Percentiles rank a stretch among this genome's conserved stretches.
phyloP scores from a whole-genome alignment of 1,140 invertebrate genomes.

The Halyomorpha halys region DNA sequence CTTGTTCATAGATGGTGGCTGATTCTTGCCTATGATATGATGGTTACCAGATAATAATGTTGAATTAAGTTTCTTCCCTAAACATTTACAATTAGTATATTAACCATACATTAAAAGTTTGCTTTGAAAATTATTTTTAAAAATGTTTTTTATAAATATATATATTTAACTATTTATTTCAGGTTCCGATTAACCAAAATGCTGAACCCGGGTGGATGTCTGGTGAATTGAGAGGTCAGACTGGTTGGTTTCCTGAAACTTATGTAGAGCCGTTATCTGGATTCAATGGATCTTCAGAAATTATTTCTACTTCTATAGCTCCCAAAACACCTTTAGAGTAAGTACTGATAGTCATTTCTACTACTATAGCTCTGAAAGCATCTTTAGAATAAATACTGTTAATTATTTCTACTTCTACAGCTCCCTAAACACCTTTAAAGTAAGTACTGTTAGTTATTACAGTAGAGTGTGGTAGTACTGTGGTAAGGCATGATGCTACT shows the following conservation, averaged over 20 bases:
- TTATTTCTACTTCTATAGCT: slow-evolving; percentile 4
- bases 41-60: no score
- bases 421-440: slow-evolving; percentile 35
- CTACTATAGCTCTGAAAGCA: no score
- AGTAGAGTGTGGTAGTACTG: no score
- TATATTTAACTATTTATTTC: slow-evolving; percentile 29
- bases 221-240: slow-evolving; percentile 75
- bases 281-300: slow-evolving; percentile 29
- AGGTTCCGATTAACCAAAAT: slow-evolving; percentile 71
- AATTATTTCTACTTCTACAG: slow-evolving; percentile 6
- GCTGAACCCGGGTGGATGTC: slow-evolving; percentile 96
- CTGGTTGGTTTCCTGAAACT: slow-evolving; percentile 96
- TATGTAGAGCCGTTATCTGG: slow-evolving; percentile 78
- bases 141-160: no score
- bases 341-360: no score
- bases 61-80: no score
- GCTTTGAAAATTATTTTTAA: background rate
- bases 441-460: no score
- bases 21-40: no score
- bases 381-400: no score
- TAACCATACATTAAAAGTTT: background rate
- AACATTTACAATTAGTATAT: slow-evolving; percentile 10
- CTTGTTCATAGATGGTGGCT: no score
- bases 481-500: no score
- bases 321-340: slow-evolving; percentile 37